phyloP scores from a whole-genome alignment of 2,113 vertebrate genomes.

The Alouatta palliata region DNA sequence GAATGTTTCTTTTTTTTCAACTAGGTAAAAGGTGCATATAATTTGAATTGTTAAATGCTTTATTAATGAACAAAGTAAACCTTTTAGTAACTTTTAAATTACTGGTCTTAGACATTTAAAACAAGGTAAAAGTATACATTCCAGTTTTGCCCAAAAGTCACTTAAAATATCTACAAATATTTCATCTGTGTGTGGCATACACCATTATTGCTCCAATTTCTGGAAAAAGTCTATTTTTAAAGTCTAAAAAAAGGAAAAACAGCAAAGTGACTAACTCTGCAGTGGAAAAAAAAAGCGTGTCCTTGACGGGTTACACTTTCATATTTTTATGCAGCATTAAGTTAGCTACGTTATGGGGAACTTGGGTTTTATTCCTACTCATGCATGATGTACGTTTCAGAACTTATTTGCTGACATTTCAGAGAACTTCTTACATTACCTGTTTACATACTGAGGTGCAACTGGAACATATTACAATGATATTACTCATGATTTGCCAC shows the following conservation, averaged over 20 bases:
- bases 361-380: conserved; percentile 80
- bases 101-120: conserved; percentile 37
- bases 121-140: conserved; percentile 72
- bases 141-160: conserved; percentile 77
- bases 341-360: conserved; percentile 69
- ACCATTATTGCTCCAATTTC: conserved; percentile 80
- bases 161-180: conserved; percentile 75
- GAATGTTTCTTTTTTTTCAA: conserved; percentile 63
- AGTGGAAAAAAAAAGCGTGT: conserved; percentile 63
- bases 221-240: conserved; percentile 69
- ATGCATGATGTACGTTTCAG: conserved; percentile 81
- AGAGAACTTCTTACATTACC: conserved; percentile 76
- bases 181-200: conserved; percentile 59
- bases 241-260: conserved; percentile 58
- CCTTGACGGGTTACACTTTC: conserved; percentile 59
- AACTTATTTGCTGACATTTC: conserved; percentile 82
- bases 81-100: conserved; percentile 70
- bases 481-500: conserved; percentile 78
- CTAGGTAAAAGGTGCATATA: conserved; percentile 57
- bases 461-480: conserved; percentile 77
- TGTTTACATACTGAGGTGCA: conserved; percentile 68
- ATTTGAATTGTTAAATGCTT: conserved; percentile 54
- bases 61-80: conserved; percentile 57
- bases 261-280: conserved; percentile 59
- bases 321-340: conserved; percentile 55